Evolutionary conservation across 1,140 invertebrate genomes (phyloP), one percentile per base, ranked within the genome.

Genomic region (Pachyrhynchus sulphureomaculatus): DNA sequence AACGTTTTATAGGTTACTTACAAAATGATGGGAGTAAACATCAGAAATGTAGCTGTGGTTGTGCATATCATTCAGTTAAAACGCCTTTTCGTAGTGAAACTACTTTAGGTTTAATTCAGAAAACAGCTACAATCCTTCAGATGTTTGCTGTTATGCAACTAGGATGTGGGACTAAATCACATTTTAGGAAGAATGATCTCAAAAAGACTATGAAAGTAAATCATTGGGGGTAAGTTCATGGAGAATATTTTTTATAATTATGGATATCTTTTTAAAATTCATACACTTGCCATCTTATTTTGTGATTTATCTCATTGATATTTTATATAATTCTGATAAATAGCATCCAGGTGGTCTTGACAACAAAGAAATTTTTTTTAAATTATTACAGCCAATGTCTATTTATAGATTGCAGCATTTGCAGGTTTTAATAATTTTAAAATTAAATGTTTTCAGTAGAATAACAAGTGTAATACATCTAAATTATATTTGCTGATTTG

Each of bases 1-100:
- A 99, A 77, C 84, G 95, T 60, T 99, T 99, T 76, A 98, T 99
- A 71, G 86, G 92, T 69, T 95, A 98, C 72, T 81, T 99, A 54
- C 96, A 99, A 84, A 90, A 88, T 77, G 86, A 86, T 70, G 53
- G 52, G 12, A 80, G 81, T 0, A 75, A 74, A 36, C 76, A 77
- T 66, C 47, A 75, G 8, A 80, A 82, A 61, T 88, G 87, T 70
- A 82, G 82, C 2, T 86, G 84, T 73, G 81, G 82, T 9, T 88
- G 86, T 76, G 80, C 86, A 17, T 80, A 86, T 29, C 86, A 88
- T 67, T 66, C 75, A 20, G 44, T 72, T 12, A 73, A 78, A 62
- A 75, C 73, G 56, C 67, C 71, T 10, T 76, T 73, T 24, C 67
- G 70, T 24, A 74, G 64, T 20, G 72, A 80, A 9, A 84, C 77